Percentiles rank a stretch among this genome's conserved stretches.
These are phyloP conservation scores for Dascyllus trimaculatus DNA, from an alignment of 2,113 vertebrate species.

Conservation along the genomic window DNA sequence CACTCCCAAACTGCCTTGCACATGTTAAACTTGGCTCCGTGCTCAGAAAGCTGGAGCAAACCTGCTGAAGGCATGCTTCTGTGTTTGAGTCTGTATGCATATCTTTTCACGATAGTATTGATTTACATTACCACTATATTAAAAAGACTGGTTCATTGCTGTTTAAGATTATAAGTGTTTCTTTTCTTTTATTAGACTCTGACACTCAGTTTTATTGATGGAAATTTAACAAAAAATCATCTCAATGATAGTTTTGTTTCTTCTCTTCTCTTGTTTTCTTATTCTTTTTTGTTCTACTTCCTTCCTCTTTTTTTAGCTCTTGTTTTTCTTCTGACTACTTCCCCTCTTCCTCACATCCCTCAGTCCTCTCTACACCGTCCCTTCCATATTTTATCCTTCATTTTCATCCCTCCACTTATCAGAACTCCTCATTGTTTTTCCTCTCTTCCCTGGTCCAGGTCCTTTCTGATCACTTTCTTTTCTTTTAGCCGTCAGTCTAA, in stretches of 20 bases:
- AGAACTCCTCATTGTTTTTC: too few relatives aligned
- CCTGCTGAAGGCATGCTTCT: slow-evolving; percentile 21
- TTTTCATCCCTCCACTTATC: neutral
- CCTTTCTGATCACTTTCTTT: too few relatives aligned
- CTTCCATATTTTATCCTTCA: neutral
- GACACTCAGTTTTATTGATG: neutral
- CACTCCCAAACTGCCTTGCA: slow-evolving; percentile 35
- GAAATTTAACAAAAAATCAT: neutral
- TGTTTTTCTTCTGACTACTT: neutral
- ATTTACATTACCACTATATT: slow-evolving; percentile 19
- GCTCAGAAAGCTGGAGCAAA: slow-evolving; percentile 27
- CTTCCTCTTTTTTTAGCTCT: neutral
- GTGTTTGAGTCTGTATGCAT: neutral
- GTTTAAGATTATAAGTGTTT: neutral
- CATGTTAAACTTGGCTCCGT: slow-evolving; percentile 58
- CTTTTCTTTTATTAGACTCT: neutral
- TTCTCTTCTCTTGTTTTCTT: too few relatives aligned
- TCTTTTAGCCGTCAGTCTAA: neutral
- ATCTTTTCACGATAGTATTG: neutral
- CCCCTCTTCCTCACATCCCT: neutral
- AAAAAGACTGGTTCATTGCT: neutral
- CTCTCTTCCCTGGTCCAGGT: too few relatives aligned
- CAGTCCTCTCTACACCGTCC: neutral
- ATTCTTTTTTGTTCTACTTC: neutral
- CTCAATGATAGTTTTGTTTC: too few relatives aligned